Percentiles rank a stretch among this genome's conserved stretches.
phyloP scores from a whole-genome alignment of 1,140 invertebrate genomes.

The Drosophila ananassae region DNA sequence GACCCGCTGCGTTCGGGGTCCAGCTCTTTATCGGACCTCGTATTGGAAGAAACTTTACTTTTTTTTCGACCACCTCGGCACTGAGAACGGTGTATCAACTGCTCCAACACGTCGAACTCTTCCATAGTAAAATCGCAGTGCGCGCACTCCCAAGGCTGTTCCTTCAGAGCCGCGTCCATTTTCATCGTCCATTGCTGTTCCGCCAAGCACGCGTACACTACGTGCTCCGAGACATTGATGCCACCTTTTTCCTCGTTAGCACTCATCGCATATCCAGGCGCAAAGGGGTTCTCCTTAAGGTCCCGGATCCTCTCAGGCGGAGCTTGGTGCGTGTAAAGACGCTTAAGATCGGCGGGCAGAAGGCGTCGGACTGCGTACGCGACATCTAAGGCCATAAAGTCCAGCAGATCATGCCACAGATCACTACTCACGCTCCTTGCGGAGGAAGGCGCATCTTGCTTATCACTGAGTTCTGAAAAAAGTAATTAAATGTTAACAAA shows the following conservation, averaged over 20 bases:
- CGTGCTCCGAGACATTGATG: slow-evolving; percentile 90
- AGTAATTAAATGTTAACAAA: background rate
- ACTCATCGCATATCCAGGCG: slow-evolving; percentile 86
- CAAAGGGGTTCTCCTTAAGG: slow-evolving; percentile 89
- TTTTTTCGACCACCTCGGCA: slow-evolving; percentile 18
- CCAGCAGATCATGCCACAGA: slow-evolving; percentile 88
- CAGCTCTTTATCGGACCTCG: background rate
- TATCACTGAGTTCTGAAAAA: slow-evolving; percentile 40
- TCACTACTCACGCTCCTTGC: slow-evolving; percentile 24
- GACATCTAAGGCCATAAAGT: slow-evolving; percentile 91
- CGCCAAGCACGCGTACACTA: slow-evolving; percentile 92
- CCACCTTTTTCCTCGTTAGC: slow-evolving; percentile 92
- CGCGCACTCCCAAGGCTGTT: slow-evolving; percentile 86
- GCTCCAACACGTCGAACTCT: slow-evolving; percentile 86
- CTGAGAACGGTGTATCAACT: slow-evolving; percentile 83
- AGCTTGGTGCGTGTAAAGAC: slow-evolving; percentile 86
- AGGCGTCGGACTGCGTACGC: slow-evolving; percentile 93
- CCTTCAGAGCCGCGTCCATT: slow-evolving; percentile 85
- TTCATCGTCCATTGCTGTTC: slow-evolving; percentile 87
- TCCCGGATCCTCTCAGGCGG: slow-evolving; percentile 62
- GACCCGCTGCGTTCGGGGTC: background rate
- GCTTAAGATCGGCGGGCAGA: slow-evolving; percentile 93
- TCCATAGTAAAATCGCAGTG: slow-evolving; percentile 84
- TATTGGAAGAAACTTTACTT: background rate
- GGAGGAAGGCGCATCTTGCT: background rate